A percentile compares a stretch with the other conserved stretches of the same genome.
Evolutionary conservation across 1,140 invertebrate species (phyloP).

Genomic region (Orchestia grillus): DNA sequence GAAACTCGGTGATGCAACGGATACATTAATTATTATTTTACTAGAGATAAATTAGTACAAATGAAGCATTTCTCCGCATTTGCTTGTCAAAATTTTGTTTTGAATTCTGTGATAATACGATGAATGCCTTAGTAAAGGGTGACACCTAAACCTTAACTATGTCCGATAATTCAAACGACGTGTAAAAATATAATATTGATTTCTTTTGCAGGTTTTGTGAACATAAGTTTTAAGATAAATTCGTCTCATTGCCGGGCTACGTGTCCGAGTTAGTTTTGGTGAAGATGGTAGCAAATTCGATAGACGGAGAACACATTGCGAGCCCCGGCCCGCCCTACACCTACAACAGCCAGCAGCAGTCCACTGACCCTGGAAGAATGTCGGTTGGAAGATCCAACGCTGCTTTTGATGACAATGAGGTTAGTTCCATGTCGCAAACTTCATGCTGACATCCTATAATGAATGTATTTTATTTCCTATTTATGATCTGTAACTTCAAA

Average conservation of each 20-base stretch:
- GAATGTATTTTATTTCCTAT: not conserved
- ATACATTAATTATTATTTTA: no score
- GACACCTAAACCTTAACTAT: no score
- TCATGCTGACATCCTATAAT: not conserved
- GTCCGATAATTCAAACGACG: not conserved
- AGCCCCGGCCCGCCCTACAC: not conserved
- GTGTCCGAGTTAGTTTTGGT: not conserved
- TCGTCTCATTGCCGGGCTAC: not conserved
- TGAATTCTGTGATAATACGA: no score
- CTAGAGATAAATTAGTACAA: no score
- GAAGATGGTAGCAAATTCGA: conserved; percentile 7
- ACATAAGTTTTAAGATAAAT: not conserved
- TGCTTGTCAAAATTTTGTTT: no score
- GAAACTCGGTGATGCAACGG: no score
- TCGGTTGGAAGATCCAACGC: not conserved
- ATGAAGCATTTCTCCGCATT: no score
- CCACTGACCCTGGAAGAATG: not conserved
- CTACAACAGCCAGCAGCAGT: not conserved
- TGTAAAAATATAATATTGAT: not conserved
- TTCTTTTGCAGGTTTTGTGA: not conserved
- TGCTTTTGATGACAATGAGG: not conserved
- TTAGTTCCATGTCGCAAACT: not conserved
- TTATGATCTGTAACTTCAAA: not conserved
- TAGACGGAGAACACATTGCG: conserved; percentile 25
- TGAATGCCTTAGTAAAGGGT: no score